Conservation (phyloP, 2,888 invertebrate species). For the Copidosoma aretas region DNA sequence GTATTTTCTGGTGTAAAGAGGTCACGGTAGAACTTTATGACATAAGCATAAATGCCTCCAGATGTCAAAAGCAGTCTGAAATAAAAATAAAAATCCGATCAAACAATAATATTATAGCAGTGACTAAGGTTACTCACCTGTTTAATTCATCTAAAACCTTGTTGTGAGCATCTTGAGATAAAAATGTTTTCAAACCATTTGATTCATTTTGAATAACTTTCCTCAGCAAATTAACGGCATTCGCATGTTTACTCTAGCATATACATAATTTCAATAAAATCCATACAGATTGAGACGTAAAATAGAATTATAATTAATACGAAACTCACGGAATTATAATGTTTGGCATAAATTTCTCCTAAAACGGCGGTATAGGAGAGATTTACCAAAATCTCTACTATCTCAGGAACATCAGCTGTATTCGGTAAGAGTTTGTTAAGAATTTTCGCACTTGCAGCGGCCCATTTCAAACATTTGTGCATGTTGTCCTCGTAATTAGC, state of each 20-base stretch:
- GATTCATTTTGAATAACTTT: constrained; percentile 51
- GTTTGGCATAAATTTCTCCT: constrained; percentile 56
- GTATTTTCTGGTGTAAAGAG: constrained; percentile 37
- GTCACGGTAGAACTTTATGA: constrained; percentile 43
- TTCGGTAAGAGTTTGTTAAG: constrained; percentile 47
- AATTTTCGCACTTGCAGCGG: constrained; percentile 52
- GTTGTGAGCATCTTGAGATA: constrained; percentile 45
- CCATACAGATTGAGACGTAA: not conserved
- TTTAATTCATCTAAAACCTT: constrained; percentile 43
- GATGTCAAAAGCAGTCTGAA: constrained; percentile 39
- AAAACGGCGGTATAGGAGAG: constrained; percentile 58
- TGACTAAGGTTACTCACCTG: constrained; percentile 35
- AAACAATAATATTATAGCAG: not conserved
- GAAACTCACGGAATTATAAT: constrained; percentile 62
- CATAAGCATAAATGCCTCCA: constrained; percentile 45
- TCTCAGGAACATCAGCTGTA: constrained; percentile 47
- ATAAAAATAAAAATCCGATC: constrained; percentile 1
- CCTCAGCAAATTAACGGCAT: constrained; percentile 49
- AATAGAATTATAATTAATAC: not conserved
- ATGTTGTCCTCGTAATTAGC: constrained; percentile 48
- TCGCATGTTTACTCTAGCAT: constrained; percentile 57
- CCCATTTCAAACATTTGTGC: constrained; percentile 56
- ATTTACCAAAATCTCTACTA: constrained; percentile 54
- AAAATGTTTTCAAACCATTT: constrained; percentile 46
- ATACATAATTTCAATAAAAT: constrained; percentile 39